Evolutionary conservation across 2,888 invertebrate species (phyloP), one percentile per base, ranked within the genome.

Genomic region (Hipparchia sbordonii): DNA sequence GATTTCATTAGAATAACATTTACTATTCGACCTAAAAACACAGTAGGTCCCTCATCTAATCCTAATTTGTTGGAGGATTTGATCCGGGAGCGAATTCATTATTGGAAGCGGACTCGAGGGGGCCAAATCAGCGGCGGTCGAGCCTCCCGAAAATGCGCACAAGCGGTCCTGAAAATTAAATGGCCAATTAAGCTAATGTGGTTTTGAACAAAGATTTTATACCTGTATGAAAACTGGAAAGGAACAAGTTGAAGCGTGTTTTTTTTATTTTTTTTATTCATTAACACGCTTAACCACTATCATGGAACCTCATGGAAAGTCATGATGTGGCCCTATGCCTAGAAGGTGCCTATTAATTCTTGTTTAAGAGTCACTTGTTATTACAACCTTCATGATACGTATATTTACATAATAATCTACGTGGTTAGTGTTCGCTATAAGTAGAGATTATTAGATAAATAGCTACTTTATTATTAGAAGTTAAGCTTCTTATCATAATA

Each of bases 1-100:
- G 82, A 86, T 85, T 86, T 84, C 82, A 85, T 85, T 83, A 82
- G 82, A 87, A 87, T 86, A 84, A 84, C 84, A 82, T 87, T 85
- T 83, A 52, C 82, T 81, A 84, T 85, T 84, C 83, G 79, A 82
- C 81, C 87, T 86, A 87, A 88, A 87, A 88, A 87, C 84, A 85
- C 77, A 82, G 80, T 79, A 80, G 81, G 78, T 85, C 85, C 87
- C 87, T 87, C 82, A 82, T 86, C 84, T 89, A 88, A 90, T 90
- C 87, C 87, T 86, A 88, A 90, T 90, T 90, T 89, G 89, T 84
- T 82, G 82, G 85, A 87, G 88, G 89, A 86, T 86, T 88, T 87
- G 82, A 82, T 84, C 81, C 82, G 81, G 78, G 79, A 80, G 82
- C 80, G 79, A 83, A 85, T 85, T 84, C 82, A 84, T 85, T 88